A percentile compares a stretch with the other conserved stretches of the same genome.
These are phyloP conservation scores for Laupala kohalensis DNA, from an alignment of 1,140 invertebrate genomes.

Conservation along the genomic window DNA sequence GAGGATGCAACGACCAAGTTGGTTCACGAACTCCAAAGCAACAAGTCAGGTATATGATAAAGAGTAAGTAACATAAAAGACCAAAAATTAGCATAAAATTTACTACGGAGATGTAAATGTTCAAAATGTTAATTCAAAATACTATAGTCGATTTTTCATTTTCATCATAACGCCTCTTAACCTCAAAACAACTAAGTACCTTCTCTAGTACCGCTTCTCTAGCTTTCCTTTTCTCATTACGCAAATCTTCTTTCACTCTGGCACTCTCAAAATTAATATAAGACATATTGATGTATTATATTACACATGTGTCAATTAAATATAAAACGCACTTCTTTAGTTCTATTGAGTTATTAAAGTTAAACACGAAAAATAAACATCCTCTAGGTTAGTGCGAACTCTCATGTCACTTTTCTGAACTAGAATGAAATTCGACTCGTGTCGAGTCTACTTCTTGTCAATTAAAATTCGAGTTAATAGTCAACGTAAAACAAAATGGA, in stretches of 20 bases:
- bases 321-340: too few relatives aligned
- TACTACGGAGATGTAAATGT: not conserved
- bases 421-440: too few relatives aligned
- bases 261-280: constrained; percentile 31
- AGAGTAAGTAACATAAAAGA: not conserved
- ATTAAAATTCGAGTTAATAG: too few relatives aligned
- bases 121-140: not conserved
- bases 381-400: too few relatives aligned
- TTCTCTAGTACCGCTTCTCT: constrained; percentile 25
- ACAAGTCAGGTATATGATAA: not conserved
- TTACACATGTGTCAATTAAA: too few relatives aligned
- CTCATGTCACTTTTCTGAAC: too few relatives aligned
- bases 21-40: not conserved
- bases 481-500: too few relatives aligned
- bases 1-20: not conserved
- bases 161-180: not conserved
- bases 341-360: too few relatives aligned
- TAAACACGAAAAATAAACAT: too few relatives aligned
- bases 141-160: not conserved
- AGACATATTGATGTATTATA: too few relatives aligned
- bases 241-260: constrained; percentile 27
- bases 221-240: constrained; percentile 25
- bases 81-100: too few relatives aligned
- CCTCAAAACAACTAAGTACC: constrained; percentile 14
- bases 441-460: too few relatives aligned